Conservation (phyloP, 2,797 vertebrate genomes). For the Danio aesculapii region DNA sequence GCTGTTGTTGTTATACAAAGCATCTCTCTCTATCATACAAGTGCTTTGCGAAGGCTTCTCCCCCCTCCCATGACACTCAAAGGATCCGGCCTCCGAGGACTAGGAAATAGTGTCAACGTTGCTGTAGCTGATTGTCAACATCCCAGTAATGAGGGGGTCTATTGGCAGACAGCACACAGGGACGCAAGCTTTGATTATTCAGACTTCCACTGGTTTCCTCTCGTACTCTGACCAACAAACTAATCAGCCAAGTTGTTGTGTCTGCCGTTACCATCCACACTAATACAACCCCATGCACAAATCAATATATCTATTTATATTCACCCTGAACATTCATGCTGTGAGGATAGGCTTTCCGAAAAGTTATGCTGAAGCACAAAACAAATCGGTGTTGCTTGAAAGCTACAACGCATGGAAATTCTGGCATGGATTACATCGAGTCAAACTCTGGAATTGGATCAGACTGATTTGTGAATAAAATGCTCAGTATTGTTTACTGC, state of each 20-base stretch:
- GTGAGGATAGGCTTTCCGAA: constrained; percentile 23
- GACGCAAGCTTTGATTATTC: constrained; percentile 58
- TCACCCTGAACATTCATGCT: constrained; percentile 24
- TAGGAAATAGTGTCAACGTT: constrained; percentile 52
- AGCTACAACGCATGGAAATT: not conserved
- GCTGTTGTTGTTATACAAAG: constrained; percentile 41
- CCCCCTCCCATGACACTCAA: constrained; percentile 38
- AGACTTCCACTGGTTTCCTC: constrained; percentile 52
- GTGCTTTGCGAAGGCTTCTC: constrained; percentile 21
- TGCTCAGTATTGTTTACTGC: too few species aligned
- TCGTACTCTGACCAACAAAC: constrained; percentile 60
- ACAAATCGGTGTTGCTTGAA: not conserved
- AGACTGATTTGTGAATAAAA: not conserved
- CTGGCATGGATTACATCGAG: not conserved
- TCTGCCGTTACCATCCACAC: constrained; percentile 34
- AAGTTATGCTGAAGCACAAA: constrained; percentile 24
- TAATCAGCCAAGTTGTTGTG: constrained; percentile 57
- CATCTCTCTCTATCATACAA: constrained; percentile 40
- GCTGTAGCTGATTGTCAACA: constrained; percentile 53
- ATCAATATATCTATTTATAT: constrained; percentile 50
- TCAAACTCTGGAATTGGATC: not conserved
- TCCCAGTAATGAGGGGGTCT: constrained; percentile 61
- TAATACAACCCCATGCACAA: constrained; percentile 33
- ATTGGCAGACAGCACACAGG: constrained; percentile 56
- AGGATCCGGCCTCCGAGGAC: constrained; percentile 37